Percentiles rank a stretch among this genome's conserved stretches.
phyloP scores from a whole-genome alignment of 2,888 invertebrate genomes.

The Watsonalla cultraria region DNA sequence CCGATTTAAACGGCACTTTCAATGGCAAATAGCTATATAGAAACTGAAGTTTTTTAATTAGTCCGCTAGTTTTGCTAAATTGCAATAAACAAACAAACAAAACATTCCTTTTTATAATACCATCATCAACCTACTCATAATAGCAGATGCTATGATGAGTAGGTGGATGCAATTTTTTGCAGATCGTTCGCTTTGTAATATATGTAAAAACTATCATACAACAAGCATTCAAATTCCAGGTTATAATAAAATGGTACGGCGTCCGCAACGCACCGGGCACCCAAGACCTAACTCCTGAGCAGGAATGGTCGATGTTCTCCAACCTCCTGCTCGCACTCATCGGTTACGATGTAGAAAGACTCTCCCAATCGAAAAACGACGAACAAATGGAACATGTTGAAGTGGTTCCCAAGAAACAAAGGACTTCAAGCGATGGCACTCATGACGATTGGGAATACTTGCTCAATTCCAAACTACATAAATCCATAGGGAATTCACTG shows the following conservation, averaged over 20 bases:
- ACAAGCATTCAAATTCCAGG: conserved; percentile 29
- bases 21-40: too few species aligned
- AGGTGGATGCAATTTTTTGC: too few species aligned
- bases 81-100: too few species aligned
- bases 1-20: too few species aligned
- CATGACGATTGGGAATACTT: conserved; percentile 91
- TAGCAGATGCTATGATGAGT: too few species aligned
- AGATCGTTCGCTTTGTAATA: too few species aligned
- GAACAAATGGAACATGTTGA: conserved; percentile 54
- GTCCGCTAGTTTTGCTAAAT: too few species aligned
- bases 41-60: too few species aligned
- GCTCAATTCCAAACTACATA: conserved; percentile 78
- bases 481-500: conserved; percentile 60
- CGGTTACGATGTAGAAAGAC: conserved; percentile 84
- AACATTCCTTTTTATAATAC: too few species aligned
- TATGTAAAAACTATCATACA: too few species aligned
- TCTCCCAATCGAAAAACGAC: conserved; percentile 67
- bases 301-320: conserved; percentile 90
- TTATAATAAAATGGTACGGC: conserved; percentile 92
- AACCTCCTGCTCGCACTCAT: conserved; percentile 78
- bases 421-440: conserved; percentile 86
- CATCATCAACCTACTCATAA: too few species aligned
- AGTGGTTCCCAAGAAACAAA: conserved; percentile 86
- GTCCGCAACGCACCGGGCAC: conserved; percentile 92
- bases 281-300: conserved; percentile 84